phyloP scores from a whole-genome alignment of 2,113 vertebrate genomes.

The Fukomys damarensis region DNA sequence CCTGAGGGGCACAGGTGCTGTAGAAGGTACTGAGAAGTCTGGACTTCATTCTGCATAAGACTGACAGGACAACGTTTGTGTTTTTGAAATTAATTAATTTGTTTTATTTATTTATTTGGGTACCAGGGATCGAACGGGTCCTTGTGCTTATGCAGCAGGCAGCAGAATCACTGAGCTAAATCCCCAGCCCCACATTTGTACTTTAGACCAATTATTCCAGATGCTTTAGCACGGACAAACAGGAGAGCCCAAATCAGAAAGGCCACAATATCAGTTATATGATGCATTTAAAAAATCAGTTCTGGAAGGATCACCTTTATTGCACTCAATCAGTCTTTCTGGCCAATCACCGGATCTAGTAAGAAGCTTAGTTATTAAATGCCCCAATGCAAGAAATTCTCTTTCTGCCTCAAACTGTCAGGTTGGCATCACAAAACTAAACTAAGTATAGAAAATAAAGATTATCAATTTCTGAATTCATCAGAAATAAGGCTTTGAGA shows the following conservation, averaged over 20 bases:
- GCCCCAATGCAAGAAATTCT: background rate
- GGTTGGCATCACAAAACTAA: conserved; percentile 5
- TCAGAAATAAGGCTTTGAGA: background rate
- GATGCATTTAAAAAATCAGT: background rate
- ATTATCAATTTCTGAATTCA: background rate
- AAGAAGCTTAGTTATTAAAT: conserved; percentile 24
- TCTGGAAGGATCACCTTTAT: background rate
- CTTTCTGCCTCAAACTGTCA: conserved; percentile 22
- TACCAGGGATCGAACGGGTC: too few species aligned
- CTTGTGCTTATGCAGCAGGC: too few species aligned
- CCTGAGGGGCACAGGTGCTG: background rate
- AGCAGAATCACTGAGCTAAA: too few species aligned
- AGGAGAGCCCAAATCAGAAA: background rate
- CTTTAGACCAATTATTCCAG: background rate
- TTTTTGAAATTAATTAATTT: too few species aligned
- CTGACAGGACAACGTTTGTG: background rate
- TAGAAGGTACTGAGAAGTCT: background rate
- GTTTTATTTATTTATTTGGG: too few species aligned
- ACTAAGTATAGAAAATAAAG: background rate
- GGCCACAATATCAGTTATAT: background rate
- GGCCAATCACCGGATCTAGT: background rate
- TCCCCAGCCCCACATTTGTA: too few species aligned
- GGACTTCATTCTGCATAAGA: background rate
- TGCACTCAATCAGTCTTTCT: background rate
- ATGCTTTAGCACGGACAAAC: background rate